These are phyloP conservation scores for Ciconia maguari DNA, from an alignment of 2,113 vertebrate genomes.

Conservation along the genomic window DNA sequence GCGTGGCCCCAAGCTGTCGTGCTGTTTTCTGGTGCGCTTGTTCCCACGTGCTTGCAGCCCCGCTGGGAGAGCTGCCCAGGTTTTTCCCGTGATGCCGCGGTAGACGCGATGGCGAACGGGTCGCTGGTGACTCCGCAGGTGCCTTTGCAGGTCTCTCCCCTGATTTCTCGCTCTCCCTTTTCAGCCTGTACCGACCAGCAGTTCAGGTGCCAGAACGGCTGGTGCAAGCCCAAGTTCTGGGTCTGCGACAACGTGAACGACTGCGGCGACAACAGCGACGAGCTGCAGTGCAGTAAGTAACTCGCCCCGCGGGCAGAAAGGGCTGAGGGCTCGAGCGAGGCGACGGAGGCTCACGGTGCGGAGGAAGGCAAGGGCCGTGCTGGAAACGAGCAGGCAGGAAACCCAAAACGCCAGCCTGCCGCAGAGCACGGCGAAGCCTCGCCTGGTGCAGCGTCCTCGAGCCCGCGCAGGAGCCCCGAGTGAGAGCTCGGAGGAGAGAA, in stretches of 20 bases:
- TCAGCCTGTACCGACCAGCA: slow-evolving; percentile 67
- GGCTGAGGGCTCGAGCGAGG: background rate
- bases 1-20: fast-evolving
- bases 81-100: background rate
- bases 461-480: fast-evolving
- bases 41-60: background rate
- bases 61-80: background rate
- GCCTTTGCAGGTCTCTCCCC: background rate
- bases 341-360: fast-evolving
- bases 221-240: slow-evolving; percentile 90
- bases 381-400: background rate
- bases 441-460: background rate
- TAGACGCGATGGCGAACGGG: fast-evolving
- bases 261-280: slow-evolving; percentile 89
- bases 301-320: fast-evolving
- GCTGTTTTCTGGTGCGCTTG: background rate
- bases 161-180: background rate
- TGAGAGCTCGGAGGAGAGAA: background rate
- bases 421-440: background rate
- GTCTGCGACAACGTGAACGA: slow-evolving; percentile 87
- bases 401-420: background rate
- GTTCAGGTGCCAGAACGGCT: slow-evolving; percentile 80
- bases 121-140: background rate
- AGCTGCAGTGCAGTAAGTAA: slow-evolving; percentile 84
- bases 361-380: background rate